Evolutionary conservation across 2,113 vertebrate species (phyloP).

Genomic region (Pangasianodon gigas): DNA sequence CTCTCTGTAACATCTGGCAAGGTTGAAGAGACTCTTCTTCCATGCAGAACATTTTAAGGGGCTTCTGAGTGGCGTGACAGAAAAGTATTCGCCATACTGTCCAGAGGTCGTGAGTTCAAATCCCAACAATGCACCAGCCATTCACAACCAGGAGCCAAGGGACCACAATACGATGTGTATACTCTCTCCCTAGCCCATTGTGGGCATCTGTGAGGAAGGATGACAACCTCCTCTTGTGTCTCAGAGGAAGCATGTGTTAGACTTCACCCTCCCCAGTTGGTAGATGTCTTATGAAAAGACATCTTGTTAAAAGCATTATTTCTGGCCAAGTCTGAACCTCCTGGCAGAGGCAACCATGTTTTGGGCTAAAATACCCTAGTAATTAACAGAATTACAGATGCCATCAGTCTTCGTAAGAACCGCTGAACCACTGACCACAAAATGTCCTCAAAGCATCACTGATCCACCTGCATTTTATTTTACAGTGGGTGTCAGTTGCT

Average conservation of each 20-base stretch:
- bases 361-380: no score
- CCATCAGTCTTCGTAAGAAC: no score
- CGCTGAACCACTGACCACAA: no score
- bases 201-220: no score
- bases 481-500: not conserved
- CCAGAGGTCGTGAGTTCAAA: not conserved
- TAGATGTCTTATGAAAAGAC: no score
- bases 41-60: no score
- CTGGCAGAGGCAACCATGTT: no score
- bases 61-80: no score
- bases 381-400: no score
- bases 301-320: not conserved
- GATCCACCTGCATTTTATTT: not conserved
- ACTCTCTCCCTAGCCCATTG: not conserved
- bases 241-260: not conserved
- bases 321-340: not conserved
- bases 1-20: not conserved
- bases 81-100: no score
- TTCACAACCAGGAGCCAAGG: not conserved
- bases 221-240: no score
- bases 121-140: not conserved
- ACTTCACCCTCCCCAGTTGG: not conserved
- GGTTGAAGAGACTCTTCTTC: not conserved
- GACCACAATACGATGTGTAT: not conserved
- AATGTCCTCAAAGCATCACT: not conserved